Evolutionary conservation across 2,797 vertebrate species (phyloP), one percentile per base, ranked within the genome.

Genomic region (Chaunax sp.): DNA sequence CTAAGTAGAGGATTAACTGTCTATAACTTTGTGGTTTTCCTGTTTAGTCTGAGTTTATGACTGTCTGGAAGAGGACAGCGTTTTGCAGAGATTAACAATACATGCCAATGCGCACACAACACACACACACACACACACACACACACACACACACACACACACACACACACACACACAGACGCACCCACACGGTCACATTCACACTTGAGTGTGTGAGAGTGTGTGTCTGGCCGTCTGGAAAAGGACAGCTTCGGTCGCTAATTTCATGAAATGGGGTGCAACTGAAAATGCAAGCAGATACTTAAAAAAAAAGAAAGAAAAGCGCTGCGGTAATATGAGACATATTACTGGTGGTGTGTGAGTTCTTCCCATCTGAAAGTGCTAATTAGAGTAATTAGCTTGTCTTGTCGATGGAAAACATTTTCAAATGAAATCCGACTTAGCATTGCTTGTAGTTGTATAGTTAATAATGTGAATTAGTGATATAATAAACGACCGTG

Each of bases 21-120:
- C 82, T 86, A 77, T 77, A 82, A 87, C 58, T 73, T 49, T 61
- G 79, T 64, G 79, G 81, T 75, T 87, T 92, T 90, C 86, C 90
- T 91, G 90, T 91, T 92, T 92, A 90, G 91, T 91, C 91, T 92
- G 75, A 79, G 20, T 86, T 83, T 78, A 69, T 83, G 85, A 86
- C 71, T 28, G 84, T 90, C 87, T 92, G 73, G 75, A 60, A 86
- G 62, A 88, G 78, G 74, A 83, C 69, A 78, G 59, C 70, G 43
- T 11, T 68, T 82, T 47, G 6, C 52, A 70, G 52, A 71, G 58
- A 64, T 79, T 69, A 67, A 26, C 64, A 26, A 28, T 4, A 23
- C 46, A 59, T 30, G 51, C 28, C 60, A 30, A 47, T 47, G 28
- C 30, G 45, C 5, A 35, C 52, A 50, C 19, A 44, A 52, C 44